Base-by-base conservation (phyloP, 2,113 vertebrate genomes). In the Scopus umbretta region DNA sequence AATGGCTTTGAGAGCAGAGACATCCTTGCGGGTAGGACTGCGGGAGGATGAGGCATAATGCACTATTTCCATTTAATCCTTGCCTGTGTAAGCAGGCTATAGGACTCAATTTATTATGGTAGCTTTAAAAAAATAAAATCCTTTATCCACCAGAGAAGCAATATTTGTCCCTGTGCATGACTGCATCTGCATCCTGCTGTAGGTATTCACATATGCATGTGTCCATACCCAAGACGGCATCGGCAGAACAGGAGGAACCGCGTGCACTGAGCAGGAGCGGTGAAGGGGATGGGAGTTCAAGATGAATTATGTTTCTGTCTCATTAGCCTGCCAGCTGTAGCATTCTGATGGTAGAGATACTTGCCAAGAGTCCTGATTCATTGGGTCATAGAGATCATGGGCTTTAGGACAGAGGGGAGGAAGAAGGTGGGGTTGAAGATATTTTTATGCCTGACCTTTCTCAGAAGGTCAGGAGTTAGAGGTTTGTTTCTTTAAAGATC, bases 141-240 rank as follows among this genome's bases (percentile, higher is more conserved):
- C 59, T 80, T 62, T 55, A 47, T 13, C 1, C 18, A 49, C 13
- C 32, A 32, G 36, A 62, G 49, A 16, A 72, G 61, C 34, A 47
- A 4, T 10, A 16, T 21, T 42, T 45, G 18, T 11, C 55, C 36
- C 52, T 6, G 32, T 11, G 14, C 2, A 2, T 14, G 42, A 43
- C 4, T 7, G 5, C 45, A 23, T 32, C 76, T 74, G 56, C 27
- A 14, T 7, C 43, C 67, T 43, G 43, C 75, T 53, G 72, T 10
- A 63, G 68, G 16, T 18, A 9, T 1, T 49, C 43, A 20, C 50
- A 29, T 0, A 0, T 2, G 26, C 6, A 1, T 5, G 13, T 15
- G 7, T 16, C 62, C 53, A 1, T 0, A 4, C 22, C 36, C 21
- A 30, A 13, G 45, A 34, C 1, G 1, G 61, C 0, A 8, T 1